Evolutionary conservation across 2,888 invertebrate genomes (phyloP).

Genomic region (Chymomyza amoena): DNA sequence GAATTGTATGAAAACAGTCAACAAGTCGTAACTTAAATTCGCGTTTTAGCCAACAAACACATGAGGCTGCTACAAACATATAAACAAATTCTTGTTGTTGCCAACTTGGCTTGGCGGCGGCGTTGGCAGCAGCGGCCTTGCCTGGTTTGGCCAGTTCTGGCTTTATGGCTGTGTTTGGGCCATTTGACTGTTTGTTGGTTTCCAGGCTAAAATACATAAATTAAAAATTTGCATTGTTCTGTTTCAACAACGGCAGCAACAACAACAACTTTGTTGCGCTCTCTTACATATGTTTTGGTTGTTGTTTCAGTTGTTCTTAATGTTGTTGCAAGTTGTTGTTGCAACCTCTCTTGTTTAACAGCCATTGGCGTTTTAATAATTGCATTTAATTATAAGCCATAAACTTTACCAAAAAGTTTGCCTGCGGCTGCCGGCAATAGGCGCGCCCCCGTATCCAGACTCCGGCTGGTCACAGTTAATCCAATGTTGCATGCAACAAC

Average conservation of each 20-base stretch:
- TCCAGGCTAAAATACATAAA: constrained; percentile 64
- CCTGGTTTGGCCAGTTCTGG: constrained; percentile 36
- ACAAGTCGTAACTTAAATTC: constrained; percentile 62
- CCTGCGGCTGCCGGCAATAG: constrained; percentile 24
- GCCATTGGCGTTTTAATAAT: constrained; percentile 75
- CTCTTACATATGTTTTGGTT: constrained; percentile 58
- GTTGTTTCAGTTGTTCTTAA: constrained; percentile 33
- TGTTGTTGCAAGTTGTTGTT: constrained; percentile 35
- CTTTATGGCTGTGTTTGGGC: constrained; percentile 23
- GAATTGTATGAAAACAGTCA: constrained; percentile 73
- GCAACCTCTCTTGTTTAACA: constrained; percentile 38
- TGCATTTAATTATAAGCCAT: constrained; percentile 75
- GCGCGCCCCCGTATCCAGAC: constrained; percentile 9
- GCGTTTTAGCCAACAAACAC: constrained; percentile 36
- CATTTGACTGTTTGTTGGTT: constrained; percentile 20
- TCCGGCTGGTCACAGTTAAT: constrained; percentile 10
- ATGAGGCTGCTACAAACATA: constrained; percentile 5
- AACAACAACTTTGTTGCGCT: constrained; percentile 39
- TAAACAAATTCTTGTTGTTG: constrained; percentile 50
- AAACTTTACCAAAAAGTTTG: constrained; percentile 37
- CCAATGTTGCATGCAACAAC: neutral
- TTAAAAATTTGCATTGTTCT: constrained; percentile 75
- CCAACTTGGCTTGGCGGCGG: constrained; percentile 8
- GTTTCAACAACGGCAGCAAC: constrained; percentile 60
- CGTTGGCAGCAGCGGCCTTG: neutral